phyloP scores from a whole-genome alignment of 2,888 invertebrate genomes.

The Kryphioiulus occultus region DNA sequence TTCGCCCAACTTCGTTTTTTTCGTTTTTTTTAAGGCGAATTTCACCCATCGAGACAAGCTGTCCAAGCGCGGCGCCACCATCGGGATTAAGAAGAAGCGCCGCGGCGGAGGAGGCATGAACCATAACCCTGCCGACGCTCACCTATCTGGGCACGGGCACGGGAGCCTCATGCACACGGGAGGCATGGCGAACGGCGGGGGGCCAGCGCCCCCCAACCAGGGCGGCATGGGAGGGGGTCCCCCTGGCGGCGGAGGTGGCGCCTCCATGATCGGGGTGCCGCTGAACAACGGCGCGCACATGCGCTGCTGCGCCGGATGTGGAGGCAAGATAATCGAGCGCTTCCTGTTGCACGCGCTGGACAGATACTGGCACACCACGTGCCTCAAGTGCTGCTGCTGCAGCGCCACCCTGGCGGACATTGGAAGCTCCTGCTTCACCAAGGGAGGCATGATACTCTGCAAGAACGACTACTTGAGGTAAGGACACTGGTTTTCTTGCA shows the following conservation, averaged over 20 bases:
- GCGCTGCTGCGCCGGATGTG: constrained; percentile 83
- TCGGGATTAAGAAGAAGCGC: constrained; percentile 33
- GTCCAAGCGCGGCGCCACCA: constrained; percentile 43
- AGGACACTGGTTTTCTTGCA: not conserved
- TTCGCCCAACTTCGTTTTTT: not conserved
- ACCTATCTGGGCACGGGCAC: not conserved
- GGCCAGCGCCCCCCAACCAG: not conserved
- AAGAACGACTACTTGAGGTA: constrained; percentile 95
- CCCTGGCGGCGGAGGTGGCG: constrained; percentile 45
- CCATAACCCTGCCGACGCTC: constrained; percentile 42
- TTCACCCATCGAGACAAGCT: constrained; percentile 6
- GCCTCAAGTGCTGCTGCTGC: constrained; percentile 93
- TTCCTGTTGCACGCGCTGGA: constrained; percentile 91
- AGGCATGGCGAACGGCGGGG: constrained; percentile 44
- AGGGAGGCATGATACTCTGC: constrained; percentile 93
- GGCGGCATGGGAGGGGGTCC: constrained; percentile 40
- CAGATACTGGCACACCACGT: constrained; percentile 95
- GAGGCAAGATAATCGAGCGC: constrained; percentile 86
- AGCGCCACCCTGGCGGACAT: constrained; percentile 88
- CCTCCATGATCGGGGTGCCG: constrained; percentile 29
- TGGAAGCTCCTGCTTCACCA: constrained; percentile 89
- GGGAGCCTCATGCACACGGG: not conserved
- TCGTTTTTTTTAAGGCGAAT: not conserved
- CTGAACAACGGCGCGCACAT: constrained; percentile 42
- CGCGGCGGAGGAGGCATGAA: constrained; percentile 48